A percentile compares a stretch with the other conserved stretches of the same genome.
phyloP scores from a whole-genome alignment of 2,113 vertebrate genomes.

The Ailurus styani region DNA sequence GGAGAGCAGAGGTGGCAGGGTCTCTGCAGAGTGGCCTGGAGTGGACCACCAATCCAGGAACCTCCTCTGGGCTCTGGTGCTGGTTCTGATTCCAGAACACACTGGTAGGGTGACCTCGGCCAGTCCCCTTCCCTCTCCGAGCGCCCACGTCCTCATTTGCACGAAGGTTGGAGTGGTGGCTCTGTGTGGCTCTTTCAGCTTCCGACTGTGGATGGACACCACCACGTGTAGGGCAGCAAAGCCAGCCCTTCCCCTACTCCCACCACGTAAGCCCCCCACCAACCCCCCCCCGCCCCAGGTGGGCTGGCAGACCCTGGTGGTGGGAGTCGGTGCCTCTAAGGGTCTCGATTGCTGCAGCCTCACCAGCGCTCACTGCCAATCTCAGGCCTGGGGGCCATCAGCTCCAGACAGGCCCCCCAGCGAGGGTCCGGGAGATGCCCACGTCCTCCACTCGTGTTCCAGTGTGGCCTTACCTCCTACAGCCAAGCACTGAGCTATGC shows the following conservation, averaged over 20 bases:
- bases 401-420: not conserved
- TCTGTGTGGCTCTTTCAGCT: not conserved
- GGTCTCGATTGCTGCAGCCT: not conserved
- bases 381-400: not conserved
- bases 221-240: not conserved
- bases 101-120: not conserved
- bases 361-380: fast-evolving
- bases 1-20: not conserved
- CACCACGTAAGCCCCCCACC: not conserved
- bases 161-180: not conserved
- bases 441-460: not conserved
- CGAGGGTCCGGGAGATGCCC: not conserved
- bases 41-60: not conserved
- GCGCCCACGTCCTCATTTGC: not conserved
- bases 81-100: not conserved
- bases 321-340: not conserved
- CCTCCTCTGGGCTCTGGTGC: not conserved
- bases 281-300: fast-evolving
- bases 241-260: not conserved
- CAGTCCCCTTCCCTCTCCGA: not conserved
- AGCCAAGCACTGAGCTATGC: not conserved
- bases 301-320: not conserved
- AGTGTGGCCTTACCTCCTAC: not conserved
- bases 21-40: no score
- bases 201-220: not conserved